These are phyloP conservation scores for Atherinomorus stipes DNA, from an alignment of 2,113 vertebrate species.

Conservation along the genomic window DNA sequence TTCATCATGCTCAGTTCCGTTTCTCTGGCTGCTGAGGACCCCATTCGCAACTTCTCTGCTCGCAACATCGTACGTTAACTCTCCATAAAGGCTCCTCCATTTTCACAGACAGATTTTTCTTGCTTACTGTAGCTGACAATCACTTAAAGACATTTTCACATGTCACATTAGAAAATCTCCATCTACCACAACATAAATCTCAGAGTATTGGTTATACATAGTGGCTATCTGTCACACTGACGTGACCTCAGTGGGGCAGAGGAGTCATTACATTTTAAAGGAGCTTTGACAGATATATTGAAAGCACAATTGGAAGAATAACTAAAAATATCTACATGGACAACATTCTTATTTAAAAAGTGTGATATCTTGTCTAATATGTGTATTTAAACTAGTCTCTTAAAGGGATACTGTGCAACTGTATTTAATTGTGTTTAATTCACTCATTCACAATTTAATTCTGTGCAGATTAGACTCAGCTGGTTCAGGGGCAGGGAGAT, in stretches of 20 bases:
- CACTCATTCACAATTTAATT: too few relatives aligned
- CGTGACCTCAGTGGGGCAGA: not conserved
- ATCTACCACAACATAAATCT: not conserved
- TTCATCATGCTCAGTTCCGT: constrained; percentile 99
- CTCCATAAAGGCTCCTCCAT: not conserved
- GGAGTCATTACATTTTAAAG: not conserved
- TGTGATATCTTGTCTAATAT: too few relatives aligned
- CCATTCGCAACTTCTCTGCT: constrained; percentile 95
- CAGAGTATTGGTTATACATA: not conserved
- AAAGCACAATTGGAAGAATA: not conserved
- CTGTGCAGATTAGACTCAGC: too few relatives aligned
- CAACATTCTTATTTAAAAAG: not conserved
- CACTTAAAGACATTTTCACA: not conserved
- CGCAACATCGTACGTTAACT: constrained; percentile 92
- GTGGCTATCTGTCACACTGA: not conserved
- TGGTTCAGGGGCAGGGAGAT: too few relatives aligned
- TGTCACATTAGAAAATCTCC: not conserved
- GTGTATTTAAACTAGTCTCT: too few relatives aligned
- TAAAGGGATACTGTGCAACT: too few relatives aligned
- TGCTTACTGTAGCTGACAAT: not conserved
- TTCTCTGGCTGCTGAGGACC: constrained; percentile 96
- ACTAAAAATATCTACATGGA: not conserved
- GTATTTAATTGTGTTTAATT: too few relatives aligned
- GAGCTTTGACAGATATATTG: not conserved
- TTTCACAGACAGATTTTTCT: too few relatives aligned